A percentile compares a stretch with the other conserved stretches of the same genome.
Evolutionary conservation across 2,888 invertebrate genomes (phyloP).

Genomic region (Agrotis ipsilon): DNA sequence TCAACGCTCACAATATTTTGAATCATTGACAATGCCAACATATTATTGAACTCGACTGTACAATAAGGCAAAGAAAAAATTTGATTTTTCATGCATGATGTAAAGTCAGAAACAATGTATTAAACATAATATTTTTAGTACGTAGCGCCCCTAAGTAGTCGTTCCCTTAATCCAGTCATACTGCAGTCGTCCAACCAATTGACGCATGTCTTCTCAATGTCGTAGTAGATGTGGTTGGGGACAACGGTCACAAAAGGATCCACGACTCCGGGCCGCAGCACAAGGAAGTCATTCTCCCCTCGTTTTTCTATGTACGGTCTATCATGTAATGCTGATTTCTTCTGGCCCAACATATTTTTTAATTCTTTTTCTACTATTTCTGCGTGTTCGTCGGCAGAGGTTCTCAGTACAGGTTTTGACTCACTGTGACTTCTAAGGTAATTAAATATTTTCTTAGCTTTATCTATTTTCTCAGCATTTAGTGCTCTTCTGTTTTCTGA

Average conservation of each 20-base stretch:
- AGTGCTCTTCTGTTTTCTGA: slow-evolving; percentile 16
- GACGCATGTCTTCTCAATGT: slow-evolving; percentile 81
- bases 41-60: too few species aligned
- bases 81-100: too few species aligned
- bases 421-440: not conserved
- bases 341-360: slow-evolving; percentile 59
- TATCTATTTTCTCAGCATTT: not conserved
- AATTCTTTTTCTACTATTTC: slow-evolving; percentile 72
- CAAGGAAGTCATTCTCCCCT: slow-evolving; percentile 81
- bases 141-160: slow-evolving; percentile 71
- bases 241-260: slow-evolving; percentile 81
- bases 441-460: slow-evolving; percentile 1
- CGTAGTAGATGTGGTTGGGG: slow-evolving; percentile 82
- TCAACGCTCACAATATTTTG: too few species aligned
- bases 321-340: slow-evolving; percentile 72
- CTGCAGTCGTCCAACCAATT: slow-evolving; percentile 86
- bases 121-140: slow-evolving; percentile 62
- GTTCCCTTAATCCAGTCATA: slow-evolving; percentile 74
- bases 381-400: not conserved
- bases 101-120: not conserved
- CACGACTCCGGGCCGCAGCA: slow-evolving; percentile 65
- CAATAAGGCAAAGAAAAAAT: too few species aligned
- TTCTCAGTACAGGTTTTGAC: rapidly evolving
- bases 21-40: too few species aligned
- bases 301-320: slow-evolving; percentile 73